These are phyloP conservation scores for Hucho hucho DNA, from an alignment of 2,113 vertebrate species.

Conservation along the genomic window DNA sequence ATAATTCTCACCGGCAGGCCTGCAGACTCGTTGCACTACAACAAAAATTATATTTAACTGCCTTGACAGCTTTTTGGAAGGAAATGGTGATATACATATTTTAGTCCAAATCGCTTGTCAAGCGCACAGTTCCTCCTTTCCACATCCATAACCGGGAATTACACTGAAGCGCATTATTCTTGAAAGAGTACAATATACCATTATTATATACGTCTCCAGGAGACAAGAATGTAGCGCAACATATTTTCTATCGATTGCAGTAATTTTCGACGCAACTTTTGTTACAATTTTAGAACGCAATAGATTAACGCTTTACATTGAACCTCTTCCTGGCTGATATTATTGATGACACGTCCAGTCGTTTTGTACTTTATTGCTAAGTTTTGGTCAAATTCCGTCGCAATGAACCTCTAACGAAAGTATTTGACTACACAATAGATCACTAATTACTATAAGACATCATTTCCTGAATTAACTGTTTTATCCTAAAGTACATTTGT, in stretches of 20 bases:
- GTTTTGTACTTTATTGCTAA: conserved; percentile 58
- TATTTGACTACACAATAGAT: conserved; percentile 10
- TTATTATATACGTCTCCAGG: conserved; percentile 29
- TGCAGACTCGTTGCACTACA: conserved; percentile 46
- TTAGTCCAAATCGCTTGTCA: conserved; percentile 34
- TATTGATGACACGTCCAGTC: conserved; percentile 62
- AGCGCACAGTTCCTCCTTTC: conserved; percentile 46
- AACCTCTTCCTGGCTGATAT: conserved; percentile 55
- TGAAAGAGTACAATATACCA: conserved; percentile 41
- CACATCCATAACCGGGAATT: conserved; percentile 36
- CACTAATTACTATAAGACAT: conserved; percentile 3
- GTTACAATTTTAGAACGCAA: conserved; percentile 26
- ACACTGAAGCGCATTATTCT: conserved; percentile 42
- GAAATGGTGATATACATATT: conserved; percentile 34
- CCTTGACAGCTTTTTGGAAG: conserved; percentile 18
- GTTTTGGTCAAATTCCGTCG: conserved; percentile 46
- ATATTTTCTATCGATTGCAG: conserved; percentile 17
- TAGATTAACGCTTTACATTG: conserved; percentile 39
- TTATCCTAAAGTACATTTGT: conserved; percentile 47
- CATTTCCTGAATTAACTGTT: conserved; percentile 21
- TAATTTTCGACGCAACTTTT: conserved; percentile 26
- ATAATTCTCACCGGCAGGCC: conserved; percentile 58
- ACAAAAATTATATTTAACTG: conserved; percentile 46
- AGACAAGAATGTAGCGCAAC: conserved; percentile 17
- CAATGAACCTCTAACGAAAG: conserved; percentile 37